phyloP scores from a whole-genome alignment of 2,888 invertebrate genomes.

The Leptopilina drosophilae region DNA sequence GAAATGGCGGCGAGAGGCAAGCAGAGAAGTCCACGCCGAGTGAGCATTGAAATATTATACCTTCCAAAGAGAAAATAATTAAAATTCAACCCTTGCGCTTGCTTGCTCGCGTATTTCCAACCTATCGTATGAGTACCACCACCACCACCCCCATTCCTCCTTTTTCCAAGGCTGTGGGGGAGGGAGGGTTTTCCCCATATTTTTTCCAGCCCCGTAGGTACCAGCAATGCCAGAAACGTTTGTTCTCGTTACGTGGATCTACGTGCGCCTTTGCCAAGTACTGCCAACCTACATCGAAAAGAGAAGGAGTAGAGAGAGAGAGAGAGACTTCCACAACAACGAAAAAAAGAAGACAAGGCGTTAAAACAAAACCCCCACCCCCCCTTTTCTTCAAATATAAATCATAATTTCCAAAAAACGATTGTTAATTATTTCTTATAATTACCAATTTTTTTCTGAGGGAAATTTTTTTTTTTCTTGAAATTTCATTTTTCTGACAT shows the following conservation, averaged over 20 bases:
- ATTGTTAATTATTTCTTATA: neutral
- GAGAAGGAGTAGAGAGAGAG: too few relatives aligned
- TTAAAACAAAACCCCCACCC: too few relatives aligned
- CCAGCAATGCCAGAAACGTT: constrained; percentile 74
- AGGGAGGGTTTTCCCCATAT: constrained; percentile 61
- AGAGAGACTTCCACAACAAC: constrained; percentile 47
- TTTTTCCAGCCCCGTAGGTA: constrained; percentile 73
- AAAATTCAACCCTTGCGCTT: constrained; percentile 77
- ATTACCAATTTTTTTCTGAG: neutral
- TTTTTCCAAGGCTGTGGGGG: constrained; percentile 66
- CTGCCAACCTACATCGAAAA: constrained; percentile 52
- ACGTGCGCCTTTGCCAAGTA: constrained; percentile 52
- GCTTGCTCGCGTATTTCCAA: constrained; percentile 59
- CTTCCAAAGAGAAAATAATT: constrained; percentile 77
- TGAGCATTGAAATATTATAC: constrained; percentile 77
- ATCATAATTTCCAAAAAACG: too few relatives aligned
- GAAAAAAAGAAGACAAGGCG: neutral
- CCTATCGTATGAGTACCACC: constrained; percentile 55
- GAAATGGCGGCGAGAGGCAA: constrained; percentile 73
- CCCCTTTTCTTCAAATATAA: too few relatives aligned
- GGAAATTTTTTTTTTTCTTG: neutral
- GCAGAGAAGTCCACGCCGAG: constrained; percentile 67
- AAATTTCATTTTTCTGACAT: constrained; percentile 27
- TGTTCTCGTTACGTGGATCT: constrained; percentile 67
- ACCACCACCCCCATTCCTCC: constrained; percentile 41